Conservation (phyloP, 2,113 vertebrate species). For the rabbit (Oryctolagus cuniculus) region DNA sequence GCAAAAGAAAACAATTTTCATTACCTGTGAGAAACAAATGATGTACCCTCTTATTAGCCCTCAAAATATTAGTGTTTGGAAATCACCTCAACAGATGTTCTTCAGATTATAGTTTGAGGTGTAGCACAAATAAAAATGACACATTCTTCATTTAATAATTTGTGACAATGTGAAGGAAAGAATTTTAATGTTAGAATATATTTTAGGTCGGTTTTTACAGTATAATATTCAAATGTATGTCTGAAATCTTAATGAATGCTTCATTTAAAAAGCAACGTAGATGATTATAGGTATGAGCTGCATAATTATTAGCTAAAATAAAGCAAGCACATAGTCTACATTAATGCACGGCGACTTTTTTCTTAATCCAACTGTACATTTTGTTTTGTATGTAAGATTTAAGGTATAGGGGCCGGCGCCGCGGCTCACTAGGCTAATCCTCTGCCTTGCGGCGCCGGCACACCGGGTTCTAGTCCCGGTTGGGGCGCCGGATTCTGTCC, state of each 20-base stretch:
- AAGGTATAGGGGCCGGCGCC: too few relatives aligned
- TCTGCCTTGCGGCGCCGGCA: too few relatives aligned
- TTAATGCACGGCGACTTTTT: neutral
- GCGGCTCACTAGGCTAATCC: too few relatives aligned
- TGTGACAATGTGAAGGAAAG: slow-evolving; percentile 41
- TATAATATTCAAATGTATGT: slow-evolving; percentile 71
- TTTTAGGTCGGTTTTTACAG: slow-evolving; percentile 59
- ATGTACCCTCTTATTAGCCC: slow-evolving; percentile 70
- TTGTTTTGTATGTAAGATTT: neutral
- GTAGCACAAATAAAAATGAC: slow-evolving; percentile 45
- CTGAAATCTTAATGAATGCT: slow-evolving; percentile 51
- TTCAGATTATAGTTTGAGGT: slow-evolving; percentile 41
- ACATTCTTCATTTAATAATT: slow-evolving; percentile 48
- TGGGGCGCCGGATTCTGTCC: too few relatives aligned
- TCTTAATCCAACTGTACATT: neutral
- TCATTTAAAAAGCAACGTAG: slow-evolving; percentile 65
- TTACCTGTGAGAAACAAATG: slow-evolving; percentile 74
- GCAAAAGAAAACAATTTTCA: slow-evolving; percentile 78
- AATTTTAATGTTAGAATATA: slow-evolving; percentile 68
- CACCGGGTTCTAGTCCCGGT: too few relatives aligned
- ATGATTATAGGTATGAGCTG: slow-evolving; percentile 14
- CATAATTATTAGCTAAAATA: slow-evolving; percentile 2
- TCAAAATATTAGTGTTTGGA: slow-evolving; percentile 76
- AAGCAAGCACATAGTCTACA: neutral
- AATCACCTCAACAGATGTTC: neutral